Evolutionary conservation across 2,797 vertebrate genomes (phyloP), one percentile per base, ranked within the genome.

Genomic region (Alca torda): DNA sequence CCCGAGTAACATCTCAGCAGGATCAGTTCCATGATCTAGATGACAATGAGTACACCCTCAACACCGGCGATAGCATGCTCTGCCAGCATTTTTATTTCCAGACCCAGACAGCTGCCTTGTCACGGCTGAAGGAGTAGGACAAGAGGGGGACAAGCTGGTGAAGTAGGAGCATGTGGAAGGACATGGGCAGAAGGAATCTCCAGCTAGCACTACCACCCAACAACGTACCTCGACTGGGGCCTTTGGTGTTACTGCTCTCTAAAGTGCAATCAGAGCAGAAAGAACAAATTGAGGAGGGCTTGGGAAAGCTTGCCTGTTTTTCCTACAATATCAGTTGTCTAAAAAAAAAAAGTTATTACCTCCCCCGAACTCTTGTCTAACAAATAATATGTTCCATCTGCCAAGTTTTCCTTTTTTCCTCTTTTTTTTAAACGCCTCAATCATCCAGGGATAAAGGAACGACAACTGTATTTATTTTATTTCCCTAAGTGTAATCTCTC

Each of bases 401-500:
- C 76, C 89, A 92, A 90, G 39, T 5, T 77, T 41, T 53, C 16
- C 26, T 33, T 51, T 53, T 28, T 68, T 84, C 26, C 39, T 20
- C 21, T 90, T 64, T 91, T 39, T 92, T 91, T 72, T 59, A 30
- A 89, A 69, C 4, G 11, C 73, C 69, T 95, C 89, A 87, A 73
- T 93, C 97, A 89, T 56, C 39, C 86, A 81, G 85, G 57, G 88
- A 90, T 87, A 94, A 94, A 95, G 65, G 43, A 95, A 78, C 23
- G 14, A 75, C 95, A 96, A 97, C 86, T 95, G 87, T 97, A 97
- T 98, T 97, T 97, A 91, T 97, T 96, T 94, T 90, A 95, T 96
- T 97, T 98, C 95, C 95, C 95, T 87, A 86, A 95, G 82, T 97
- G 95, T 83, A 94, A 97, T 97, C 94, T 97, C 93, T 96, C 91